Evolutionary conservation across 2,113 vertebrate species (phyloP).

Genomic region (Semicossyphus pulcher): DNA sequence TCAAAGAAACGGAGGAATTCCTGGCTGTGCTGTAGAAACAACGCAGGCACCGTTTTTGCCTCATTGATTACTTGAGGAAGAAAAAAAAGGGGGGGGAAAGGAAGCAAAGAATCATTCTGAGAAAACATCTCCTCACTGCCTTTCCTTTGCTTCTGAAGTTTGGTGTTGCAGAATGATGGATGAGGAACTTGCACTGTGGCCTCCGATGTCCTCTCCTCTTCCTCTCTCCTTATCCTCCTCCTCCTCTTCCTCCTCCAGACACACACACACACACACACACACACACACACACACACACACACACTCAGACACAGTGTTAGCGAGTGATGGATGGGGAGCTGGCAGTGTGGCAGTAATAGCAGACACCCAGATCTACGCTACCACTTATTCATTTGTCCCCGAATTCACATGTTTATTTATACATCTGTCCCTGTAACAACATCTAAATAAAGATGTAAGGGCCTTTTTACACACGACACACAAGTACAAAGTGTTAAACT

Average conservation of each 20-base stretch:
- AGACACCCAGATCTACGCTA: constrained; percentile 67
- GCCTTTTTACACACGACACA: not conserved
- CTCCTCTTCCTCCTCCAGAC: constrained; percentile 55
- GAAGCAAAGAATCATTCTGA: constrained; percentile 66
- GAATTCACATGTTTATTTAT: constrained; percentile 68
- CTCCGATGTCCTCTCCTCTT: constrained; percentile 70
- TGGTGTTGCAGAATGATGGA: constrained; percentile 66
- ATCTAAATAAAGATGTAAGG: constrained; percentile 62
- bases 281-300: constrained; percentile 27
- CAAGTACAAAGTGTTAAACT: not conserved
- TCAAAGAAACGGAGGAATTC: constrained; percentile 66
- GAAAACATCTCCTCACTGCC: constrained; percentile 62
- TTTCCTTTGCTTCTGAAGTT: constrained; percentile 68
- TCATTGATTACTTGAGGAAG: constrained; percentile 66
- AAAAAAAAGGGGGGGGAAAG: constrained; percentile 52
- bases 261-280: constrained; percentile 27
- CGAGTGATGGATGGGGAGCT: constrained; percentile 77
- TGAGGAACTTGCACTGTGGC: constrained; percentile 73
- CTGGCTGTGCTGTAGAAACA: constrained; percentile 55
- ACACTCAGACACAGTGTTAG: constrained; percentile 63
- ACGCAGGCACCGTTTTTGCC: constrained; percentile 33
- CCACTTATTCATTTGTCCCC: constrained; percentile 68
- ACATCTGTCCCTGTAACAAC: constrained; percentile 30
- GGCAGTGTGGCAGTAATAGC: constrained; percentile 75
- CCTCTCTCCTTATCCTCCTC: constrained; percentile 60